These are phyloP conservation scores for Heterochromis multidens DNA, from an alignment of 2,113 vertebrate species.

Conservation along the genomic window DNA sequence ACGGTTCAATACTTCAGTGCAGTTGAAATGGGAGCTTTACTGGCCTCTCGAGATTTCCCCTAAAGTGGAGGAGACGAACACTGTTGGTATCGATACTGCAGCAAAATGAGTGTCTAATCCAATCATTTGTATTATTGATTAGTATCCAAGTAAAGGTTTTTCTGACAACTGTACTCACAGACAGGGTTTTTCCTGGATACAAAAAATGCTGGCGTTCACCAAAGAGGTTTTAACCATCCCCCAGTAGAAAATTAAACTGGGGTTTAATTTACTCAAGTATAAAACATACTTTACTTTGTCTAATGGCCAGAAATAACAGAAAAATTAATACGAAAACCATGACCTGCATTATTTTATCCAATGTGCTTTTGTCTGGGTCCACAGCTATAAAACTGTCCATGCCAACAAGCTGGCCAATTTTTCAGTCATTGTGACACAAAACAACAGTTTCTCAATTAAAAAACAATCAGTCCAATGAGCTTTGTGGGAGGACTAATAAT, in stretches of 20 bases:
- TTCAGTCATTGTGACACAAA: rapidly evolving
- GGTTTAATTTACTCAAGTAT: not conserved
- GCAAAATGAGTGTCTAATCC: too few relatives aligned
- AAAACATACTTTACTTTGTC: not conserved
- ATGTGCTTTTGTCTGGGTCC: not conserved
- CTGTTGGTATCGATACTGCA: too few relatives aligned
- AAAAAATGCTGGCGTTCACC: not conserved
- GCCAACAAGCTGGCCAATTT: not conserved
- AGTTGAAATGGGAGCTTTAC: too few relatives aligned
- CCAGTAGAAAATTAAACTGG: rapidly evolving
- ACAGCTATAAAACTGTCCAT: not conserved
- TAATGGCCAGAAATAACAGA: rapidly evolving
- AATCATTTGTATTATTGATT: too few relatives aligned
- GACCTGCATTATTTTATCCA: not conserved
- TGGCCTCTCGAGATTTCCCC: too few relatives aligned
- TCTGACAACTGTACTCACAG: too few relatives aligned
- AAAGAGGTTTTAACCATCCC: not conserved
- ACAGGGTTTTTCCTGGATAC: not conserved
- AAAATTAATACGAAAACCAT: not conserved
- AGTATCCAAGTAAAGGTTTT: too few relatives aligned
- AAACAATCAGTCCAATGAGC: rapidly evolving
- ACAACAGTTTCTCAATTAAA: not conserved
- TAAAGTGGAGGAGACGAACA: too few relatives aligned
- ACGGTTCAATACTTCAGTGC: too few relatives aligned
- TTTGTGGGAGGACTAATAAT: not conserved